phyloP scores from a whole-genome alignment of 2,797 vertebrate species.

The Cichlasoma orientale region DNA sequence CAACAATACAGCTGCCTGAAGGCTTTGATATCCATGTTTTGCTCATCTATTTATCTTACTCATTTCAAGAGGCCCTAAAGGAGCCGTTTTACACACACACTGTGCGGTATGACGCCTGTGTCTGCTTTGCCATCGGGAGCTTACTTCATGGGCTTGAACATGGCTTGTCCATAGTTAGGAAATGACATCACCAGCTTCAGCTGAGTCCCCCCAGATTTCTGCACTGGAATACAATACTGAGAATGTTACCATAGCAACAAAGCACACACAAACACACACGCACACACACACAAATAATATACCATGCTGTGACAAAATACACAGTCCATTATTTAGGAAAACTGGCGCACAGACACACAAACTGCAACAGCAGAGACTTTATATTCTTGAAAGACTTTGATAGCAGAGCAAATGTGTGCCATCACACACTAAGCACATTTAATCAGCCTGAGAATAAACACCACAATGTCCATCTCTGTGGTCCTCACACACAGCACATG shows the following conservation, averaged over 20 bases:
- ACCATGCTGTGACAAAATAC: slow-evolving; percentile 3
- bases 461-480: not conserved
- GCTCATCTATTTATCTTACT: not conserved
- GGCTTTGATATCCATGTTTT: not conserved
- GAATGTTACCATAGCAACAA: slow-evolving; percentile 60
- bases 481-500: not conserved
- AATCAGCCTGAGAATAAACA: not conserved
- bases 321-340: not conserved
- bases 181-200: slow-evolving; percentile 86
- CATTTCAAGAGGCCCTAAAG: not conserved
- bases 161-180: slow-evolving; percentile 82
- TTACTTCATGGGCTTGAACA: slow-evolving; percentile 90
- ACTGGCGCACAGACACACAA: not conserved
- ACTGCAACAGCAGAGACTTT: not conserved
- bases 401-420: slow-evolving; percentile 7
- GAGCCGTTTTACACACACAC: not conserved
- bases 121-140: slow-evolving; percentile 14
- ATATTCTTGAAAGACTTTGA: not conserved
- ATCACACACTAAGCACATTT: not conserved
- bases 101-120: not conserved
- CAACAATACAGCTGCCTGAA: not conserved
- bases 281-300: not conserved
- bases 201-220: slow-evolving; percentile 87
- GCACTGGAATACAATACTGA: slow-evolving; percentile 74
- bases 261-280: not conserved